These are phyloP conservation scores for Ptychodera flava DNA, from an alignment of 35 echinoderm and acorn worm species.

Conservation along the genomic window DNA sequence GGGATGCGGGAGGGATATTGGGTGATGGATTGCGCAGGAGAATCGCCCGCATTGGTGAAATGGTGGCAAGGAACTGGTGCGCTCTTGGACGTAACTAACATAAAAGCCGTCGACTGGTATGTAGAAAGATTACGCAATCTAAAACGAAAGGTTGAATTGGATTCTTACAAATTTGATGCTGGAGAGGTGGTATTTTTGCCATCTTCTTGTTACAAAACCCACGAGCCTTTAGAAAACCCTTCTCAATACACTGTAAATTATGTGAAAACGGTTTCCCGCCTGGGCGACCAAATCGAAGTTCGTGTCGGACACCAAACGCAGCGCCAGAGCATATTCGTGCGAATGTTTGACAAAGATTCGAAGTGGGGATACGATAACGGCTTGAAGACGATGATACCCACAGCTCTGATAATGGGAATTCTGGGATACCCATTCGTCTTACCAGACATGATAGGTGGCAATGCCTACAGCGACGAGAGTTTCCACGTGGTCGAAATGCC, in stretches of 20 bases:
- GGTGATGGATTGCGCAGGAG: constrained; percentile 38
- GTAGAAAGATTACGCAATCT: constrained; percentile 31
- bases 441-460: constrained; percentile 59
- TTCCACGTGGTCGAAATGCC: constrained; percentile 16
- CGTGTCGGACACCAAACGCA: constrained; percentile 75
- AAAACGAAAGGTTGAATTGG: constrained; percentile 18
- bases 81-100: constrained; percentile 52
- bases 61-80: constrained; percentile 67
- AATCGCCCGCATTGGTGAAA: constrained; percentile 63
- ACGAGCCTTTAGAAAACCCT: constrained; percentile 40
- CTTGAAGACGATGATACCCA: constrained; percentile 63
- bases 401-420: constrained; percentile 52
- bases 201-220: constrained; percentile 59
- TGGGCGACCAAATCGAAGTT: constrained; percentile 41
- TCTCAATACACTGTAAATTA: constrained; percentile 53
- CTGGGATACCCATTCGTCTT: constrained; percentile 87
- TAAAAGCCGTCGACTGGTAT: constrained; percentile 54
- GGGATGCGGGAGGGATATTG: constrained; percentile 46
- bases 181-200: constrained; percentile 83
- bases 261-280: constrained; percentile 27
- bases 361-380: constrained; percentile 74
- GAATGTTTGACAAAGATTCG: constrained; percentile 67
- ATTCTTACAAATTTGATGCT: constrained; percentile 87
- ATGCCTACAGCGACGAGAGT: constrained; percentile 28
- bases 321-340: constrained; percentile 58